Base-by-base conservation (phyloP, 2,888 invertebrate genomes). In the Plusia festucae region DNA sequence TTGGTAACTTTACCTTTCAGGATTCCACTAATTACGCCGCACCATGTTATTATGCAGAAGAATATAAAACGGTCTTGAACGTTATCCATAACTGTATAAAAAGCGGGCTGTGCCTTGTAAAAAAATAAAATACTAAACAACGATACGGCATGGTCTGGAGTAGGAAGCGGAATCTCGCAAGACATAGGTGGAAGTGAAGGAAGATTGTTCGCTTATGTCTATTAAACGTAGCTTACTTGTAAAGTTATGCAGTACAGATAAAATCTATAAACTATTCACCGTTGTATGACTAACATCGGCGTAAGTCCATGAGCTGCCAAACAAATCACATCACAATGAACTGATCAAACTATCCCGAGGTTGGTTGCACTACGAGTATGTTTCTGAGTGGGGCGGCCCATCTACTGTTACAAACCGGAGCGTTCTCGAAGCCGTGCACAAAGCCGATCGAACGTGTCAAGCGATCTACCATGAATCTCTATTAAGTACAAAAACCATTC, bases 191-290 rank as follows among this genome's bases (percentile, higher is more conserved):
- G 68, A 65, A 73, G 69, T 76, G 82, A 76, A 84, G 87, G 83
- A 89, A 89, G 84, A 85, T 79, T 86, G 60, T 78, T 85, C 73
- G 74, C 82, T 82, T 86, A 84, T 86, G 87, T 90, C 90, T 91
- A 90, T 88, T 81, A 85, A 77, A 86, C 89, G 88, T 90, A 89
- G 90, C 89, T 90, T 84, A 89, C 89, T 84, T 82, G 87, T 84
- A 83, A 84, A 83, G 85, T 86, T 75, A 81, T 71, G 82, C 84
- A 83, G 82, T 82, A 76, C 70, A 73, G 68, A 79, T 78, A 79
- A 65, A 65, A 82, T 64, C 27, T 80, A 74, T 74, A 78, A 83
- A 73, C 84, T 81, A 82, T 81, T 75, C 82, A 77, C 82, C 82
- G 69, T 60, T 61, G 61, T 67, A 65, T 59, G 65, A 74, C 53